Conservation (phyloP, 2,888 invertebrate genomes). For the Aphodius granarius region DNA sequence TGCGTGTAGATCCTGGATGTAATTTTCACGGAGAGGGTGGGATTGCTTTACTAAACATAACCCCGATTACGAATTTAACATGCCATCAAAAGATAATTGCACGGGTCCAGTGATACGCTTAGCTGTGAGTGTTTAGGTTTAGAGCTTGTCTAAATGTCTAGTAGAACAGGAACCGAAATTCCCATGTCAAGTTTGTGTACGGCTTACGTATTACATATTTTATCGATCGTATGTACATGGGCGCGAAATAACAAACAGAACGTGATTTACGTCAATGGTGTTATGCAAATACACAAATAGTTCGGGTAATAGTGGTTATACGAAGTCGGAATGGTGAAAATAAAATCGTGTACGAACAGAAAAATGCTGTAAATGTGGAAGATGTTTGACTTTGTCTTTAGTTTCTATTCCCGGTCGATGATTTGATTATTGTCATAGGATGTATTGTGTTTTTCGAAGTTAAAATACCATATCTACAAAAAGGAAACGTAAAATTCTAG, state of each 20-base stretch:
- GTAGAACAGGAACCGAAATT: neutral
- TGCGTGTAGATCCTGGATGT: neutral
- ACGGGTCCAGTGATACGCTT: neutral
- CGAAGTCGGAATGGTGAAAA: no score
- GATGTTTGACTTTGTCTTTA: no score
- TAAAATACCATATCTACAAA: no score
- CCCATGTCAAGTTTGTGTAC: neutral
- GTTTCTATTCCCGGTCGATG: no score
- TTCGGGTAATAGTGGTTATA: no score
- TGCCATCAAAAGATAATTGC: neutral
- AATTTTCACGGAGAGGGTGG: neutral
- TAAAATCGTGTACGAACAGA: no score
- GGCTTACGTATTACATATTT: neutral
- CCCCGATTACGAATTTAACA: neutral
- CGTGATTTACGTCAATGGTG: neutral
- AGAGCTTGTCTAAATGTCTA: neutral
- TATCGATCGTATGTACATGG: constrained; percentile 4
- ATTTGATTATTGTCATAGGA: no score
- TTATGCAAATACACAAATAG: neutral
- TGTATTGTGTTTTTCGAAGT: no score
- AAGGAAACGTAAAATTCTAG: no score
- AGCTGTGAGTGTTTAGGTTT: no score
- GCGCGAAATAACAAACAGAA: neutral
- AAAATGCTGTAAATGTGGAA: no score
- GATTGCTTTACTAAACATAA: neutral